Conservation (phyloP, 2,888 invertebrate genomes). For the Sinotaia quadrata region DNA sequence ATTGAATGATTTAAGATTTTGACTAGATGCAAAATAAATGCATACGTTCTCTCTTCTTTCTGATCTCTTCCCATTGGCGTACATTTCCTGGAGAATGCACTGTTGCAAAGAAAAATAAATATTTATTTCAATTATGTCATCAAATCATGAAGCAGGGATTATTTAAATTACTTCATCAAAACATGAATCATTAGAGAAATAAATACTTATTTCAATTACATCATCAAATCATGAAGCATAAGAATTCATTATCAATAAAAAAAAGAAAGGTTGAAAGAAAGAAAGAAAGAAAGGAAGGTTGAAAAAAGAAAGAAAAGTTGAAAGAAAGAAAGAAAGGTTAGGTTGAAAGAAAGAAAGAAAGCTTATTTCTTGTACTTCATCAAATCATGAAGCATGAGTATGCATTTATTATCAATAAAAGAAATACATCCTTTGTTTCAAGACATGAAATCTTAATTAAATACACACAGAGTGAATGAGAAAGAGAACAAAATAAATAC, state of each 20-base stretch:
- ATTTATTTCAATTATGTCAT: neutral
- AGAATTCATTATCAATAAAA: too few relatives aligned
- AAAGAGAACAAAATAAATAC: too few relatives aligned
- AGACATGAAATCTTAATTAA: too few relatives aligned
- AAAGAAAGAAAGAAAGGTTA: too few relatives aligned
- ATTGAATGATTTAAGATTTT: neutral
- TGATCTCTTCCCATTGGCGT: conserved; percentile 45
- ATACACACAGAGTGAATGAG: too few relatives aligned
- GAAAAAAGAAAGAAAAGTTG: too few relatives aligned
- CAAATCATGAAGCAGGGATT: neutral
- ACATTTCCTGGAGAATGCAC: conserved; percentile 49
- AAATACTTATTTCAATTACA: neutral
- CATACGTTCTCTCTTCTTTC: conserved; percentile 47
- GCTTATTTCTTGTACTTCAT: too few relatives aligned
- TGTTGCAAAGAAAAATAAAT: conserved; percentile 22
- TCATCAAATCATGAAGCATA: neutral
- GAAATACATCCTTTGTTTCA: too few relatives aligned
- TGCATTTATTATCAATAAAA: too few relatives aligned
- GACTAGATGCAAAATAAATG: neutral
- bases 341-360: too few relatives aligned
- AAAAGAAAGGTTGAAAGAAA: conserved; percentile 4
- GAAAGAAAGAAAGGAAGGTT: neutral
- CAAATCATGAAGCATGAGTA: too few relatives aligned
- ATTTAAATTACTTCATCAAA: neutral
- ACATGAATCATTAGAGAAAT: too few relatives aligned